Evolutionary conservation across 2,113 vertebrate species (phyloP).

Genomic region (Chaetura pelagica): DNA sequence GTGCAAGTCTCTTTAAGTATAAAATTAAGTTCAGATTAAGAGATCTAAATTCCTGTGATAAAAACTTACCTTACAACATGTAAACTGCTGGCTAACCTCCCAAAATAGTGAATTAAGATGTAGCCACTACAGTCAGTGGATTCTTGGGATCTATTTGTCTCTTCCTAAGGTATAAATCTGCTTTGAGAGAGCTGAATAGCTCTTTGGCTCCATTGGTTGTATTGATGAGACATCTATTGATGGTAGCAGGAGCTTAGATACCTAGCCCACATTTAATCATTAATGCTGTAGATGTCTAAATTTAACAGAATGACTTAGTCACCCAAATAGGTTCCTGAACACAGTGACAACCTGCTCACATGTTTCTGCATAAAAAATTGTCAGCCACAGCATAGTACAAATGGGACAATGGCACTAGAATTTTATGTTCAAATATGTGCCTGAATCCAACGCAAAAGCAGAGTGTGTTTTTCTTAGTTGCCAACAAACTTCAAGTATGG

Average conservation of each 20-base stretch:
- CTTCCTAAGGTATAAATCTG: background rate
- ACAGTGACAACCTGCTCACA: background rate
- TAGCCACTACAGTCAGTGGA: background rate
- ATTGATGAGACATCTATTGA: background rate
- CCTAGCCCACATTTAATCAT: background rate
- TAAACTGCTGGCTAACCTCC: background rate
- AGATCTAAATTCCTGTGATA: background rate
- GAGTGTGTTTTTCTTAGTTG: background rate
- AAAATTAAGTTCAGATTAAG: background rate
- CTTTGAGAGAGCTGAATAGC: background rate
- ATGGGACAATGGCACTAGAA: background rate
- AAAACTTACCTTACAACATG: background rate
- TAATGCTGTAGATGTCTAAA: background rate
- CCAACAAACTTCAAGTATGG: background rate
- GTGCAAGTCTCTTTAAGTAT: background rate
- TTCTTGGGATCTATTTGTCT: background rate
- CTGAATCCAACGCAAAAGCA: background rate
- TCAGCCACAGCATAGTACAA: background rate
- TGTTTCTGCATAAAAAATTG: background rate
- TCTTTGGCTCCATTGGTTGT: background rate
- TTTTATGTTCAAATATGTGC: no score
- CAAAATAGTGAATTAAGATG: background rate
- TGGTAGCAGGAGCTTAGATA: background rate
- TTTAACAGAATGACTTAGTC: background rate
- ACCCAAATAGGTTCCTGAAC: background rate